Evolutionary conservation across 2,888 invertebrate species (phyloP), one percentile per base, ranked within the genome.

Genomic region (Marronus borbonicus): DNA sequence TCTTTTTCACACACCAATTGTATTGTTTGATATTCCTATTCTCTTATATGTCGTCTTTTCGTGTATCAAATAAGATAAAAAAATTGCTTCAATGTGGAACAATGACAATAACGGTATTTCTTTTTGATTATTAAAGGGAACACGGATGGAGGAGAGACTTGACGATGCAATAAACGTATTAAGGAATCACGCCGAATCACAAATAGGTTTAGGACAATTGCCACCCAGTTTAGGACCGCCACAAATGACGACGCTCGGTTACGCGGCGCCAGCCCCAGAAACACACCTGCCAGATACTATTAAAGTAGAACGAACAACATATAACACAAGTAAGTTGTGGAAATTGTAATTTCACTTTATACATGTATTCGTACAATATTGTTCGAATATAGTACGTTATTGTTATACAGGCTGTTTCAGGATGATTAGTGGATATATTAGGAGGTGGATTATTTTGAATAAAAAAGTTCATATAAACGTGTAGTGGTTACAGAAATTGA

Each of bases 151-250:
- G 89, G 98, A 98, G 89, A 92, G 97, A 81, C 90, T 98, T 86
- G 98, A 98, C 88, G 98, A 98, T 90, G 98, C 98, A 81, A 96
- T 98, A 86, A 97, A 97, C 89, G 97, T 98, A 78, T 90, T 98
- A 83, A 93, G 97, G 86, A 97, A 97, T 89, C 98, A 98, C 89
- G 97, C 97, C 75, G 97, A 97, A 89, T 96, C 96, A 80, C 95
- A 95, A 84, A 90, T 93, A 81, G 90, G 91, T 77, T 88, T 88
- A 84, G 89, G 87, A 80, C 88, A 88, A 80, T 86, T 88, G 82
- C 86, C 88, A 76, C 88, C 88, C 75, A 81, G 80, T 80, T 80
- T 83, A 80, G 82, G 82, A 31, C 88, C 86, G 79, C 84, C 89
- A 88, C 89, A 92, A 89, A 89, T 92, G 87, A 90, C 87, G 84